Base-by-base conservation (phyloP, 2,113 vertebrate species). In the Pagrus major region DNA sequence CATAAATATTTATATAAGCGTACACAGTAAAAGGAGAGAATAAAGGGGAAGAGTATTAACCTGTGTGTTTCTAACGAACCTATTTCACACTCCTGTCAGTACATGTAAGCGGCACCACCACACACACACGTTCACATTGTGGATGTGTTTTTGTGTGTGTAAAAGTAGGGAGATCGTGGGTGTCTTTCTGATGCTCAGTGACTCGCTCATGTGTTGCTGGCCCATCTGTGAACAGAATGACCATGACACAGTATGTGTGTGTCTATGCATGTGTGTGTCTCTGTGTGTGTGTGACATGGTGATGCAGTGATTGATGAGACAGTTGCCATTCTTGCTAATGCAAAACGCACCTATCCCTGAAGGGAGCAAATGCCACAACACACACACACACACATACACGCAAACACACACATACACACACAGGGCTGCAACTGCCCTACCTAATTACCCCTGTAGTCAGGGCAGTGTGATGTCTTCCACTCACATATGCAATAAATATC, bases 211-310 rank as follows among this genome's bases (percentile, higher is more conserved):
- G 93, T 93, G 95, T 93, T 95, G 94, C 94, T 95, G 93, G 92
- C 95, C 96, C 96, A 96, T 96, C 94, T 96, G 96, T 95, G 96
- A 96, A 94, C 92, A 74, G 47, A 74, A 88, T 93, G 92, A 93
- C 92, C 93, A 91, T 71, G 79, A 69, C 87, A 80, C 84, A 44
- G 79, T 80, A 27, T 73, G 84, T 85, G 87, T 78, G 61, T 78
- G 59, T 63, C 52, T 35, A 29, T 68, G 37, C 33, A 35, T 75
- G 44, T 72, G 33, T 42, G 56, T 52, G 84, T 76, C 70, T 63
- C 78, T 67, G 79, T 71, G 77, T 67, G 88, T 66, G 88, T 72
- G 86, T 55, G 89, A 88, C 89, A 86, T 82, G 87, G 86, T 89
- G 89, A 92, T 89, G 91, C 72, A 80, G 83, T 96, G 96, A 97